Evolutionary conservation across 2,888 invertebrate genomes (phyloP).

Genomic region (Coleophora deauratella): DNA sequence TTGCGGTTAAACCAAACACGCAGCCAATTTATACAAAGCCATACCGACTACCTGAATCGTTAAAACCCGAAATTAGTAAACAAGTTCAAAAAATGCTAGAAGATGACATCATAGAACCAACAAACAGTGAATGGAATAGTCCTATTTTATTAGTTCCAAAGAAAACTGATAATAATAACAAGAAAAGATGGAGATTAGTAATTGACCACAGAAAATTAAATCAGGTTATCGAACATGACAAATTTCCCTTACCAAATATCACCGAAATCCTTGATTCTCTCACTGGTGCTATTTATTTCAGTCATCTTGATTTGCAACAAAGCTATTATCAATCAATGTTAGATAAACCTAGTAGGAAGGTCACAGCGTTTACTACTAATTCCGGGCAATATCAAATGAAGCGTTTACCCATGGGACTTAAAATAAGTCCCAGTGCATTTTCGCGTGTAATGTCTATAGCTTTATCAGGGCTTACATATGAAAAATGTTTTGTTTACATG

Average conservation of each 20-base stretch:
- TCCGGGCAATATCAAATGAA: slow-evolving; percentile 8
- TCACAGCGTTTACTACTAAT: slow-evolving; percentile 10
- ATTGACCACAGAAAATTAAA: neutral
- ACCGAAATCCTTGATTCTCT: slow-evolving; percentile 2
- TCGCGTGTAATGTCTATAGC: slow-evolving; percentile 7
- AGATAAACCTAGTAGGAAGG: slow-evolving; percentile 1
- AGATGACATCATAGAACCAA: no score
- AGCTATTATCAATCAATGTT: slow-evolving; percentile 5
- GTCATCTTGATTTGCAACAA: slow-evolving; percentile 5
- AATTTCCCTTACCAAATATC: neutral
- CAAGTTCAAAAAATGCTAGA: no score
- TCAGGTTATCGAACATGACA: no score
- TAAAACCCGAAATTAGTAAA: no score
- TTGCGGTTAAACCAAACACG: neutral
- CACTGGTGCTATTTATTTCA: slow-evolving; percentile 3
- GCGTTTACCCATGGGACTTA: slow-evolving; percentile 8
- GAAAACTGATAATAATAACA: no score
- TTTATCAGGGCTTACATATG: no score
- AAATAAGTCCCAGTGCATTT: slow-evolving; percentile 8
- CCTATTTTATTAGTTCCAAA: no score
- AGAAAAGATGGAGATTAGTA: neutral
- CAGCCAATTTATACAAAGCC: no score
- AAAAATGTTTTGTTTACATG: slow-evolving; percentile 5
- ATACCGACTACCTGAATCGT: no score
- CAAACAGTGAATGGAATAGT: no score